phyloP scores from a whole-genome alignment of 1,140 invertebrate genomes.

The Zaprionus gabonicus region DNA sequence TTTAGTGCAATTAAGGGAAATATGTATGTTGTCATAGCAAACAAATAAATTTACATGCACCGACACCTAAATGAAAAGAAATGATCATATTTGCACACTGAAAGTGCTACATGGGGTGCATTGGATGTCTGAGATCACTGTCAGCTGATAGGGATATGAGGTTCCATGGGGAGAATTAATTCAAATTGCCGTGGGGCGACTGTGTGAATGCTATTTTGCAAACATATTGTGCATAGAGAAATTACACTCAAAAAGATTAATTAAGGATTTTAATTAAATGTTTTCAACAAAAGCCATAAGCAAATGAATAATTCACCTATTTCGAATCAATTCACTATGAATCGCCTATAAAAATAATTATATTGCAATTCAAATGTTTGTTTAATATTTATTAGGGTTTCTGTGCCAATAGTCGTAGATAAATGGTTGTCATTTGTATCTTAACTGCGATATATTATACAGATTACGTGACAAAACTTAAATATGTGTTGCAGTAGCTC shows the following conservation, averaged over 20 bases:
- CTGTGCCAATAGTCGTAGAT: neutral
- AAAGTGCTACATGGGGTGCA: neutral
- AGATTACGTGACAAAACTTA: neutral
- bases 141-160: conserved; percentile 40
- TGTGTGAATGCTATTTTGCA: neutral
- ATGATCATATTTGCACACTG: conserved; percentile 25
- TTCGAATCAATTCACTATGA: neutral
- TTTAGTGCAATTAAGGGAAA: conserved; percentile 41
- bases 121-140: conserved; percentile 43
- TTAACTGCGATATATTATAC: neutral
- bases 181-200: conserved; percentile 44
- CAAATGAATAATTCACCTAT: neutral
- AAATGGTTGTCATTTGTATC: neutral
- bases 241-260: conserved; percentile 41
- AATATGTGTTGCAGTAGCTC: neutral
- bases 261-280: conserved; percentile 36
- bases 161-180: conserved; percentile 40
- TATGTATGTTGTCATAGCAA: conserved; percentile 37
- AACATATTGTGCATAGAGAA: neutral
- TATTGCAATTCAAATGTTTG: neutral
- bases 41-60: conserved; percentile 74
- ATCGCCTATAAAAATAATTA: neutral
- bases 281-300: neutral
- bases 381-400: neutral
- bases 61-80: conserved; percentile 58